Percentiles rank a stretch among this genome's conserved stretches.
Conservation (phyloP, 2,797 vertebrate genomes). For the Coracias cyanogaster region DNA sequence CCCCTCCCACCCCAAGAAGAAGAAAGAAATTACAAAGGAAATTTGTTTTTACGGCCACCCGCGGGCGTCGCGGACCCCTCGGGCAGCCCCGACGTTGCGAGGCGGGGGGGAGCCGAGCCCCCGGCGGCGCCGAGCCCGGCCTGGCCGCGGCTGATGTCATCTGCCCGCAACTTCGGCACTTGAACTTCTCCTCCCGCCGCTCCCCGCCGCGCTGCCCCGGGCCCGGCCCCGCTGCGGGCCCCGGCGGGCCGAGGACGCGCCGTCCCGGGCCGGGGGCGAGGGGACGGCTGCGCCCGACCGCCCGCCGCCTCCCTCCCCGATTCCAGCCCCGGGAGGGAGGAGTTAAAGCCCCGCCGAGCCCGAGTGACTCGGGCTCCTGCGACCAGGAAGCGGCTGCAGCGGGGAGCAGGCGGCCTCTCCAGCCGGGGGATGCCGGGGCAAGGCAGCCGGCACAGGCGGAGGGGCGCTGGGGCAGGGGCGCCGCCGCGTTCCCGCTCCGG, state of each 20-base stretch:
- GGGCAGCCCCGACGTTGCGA: conserved; percentile 1
- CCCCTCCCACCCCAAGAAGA: not conserved
- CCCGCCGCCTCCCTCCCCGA: not conserved
- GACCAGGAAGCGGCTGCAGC: conserved; percentile 68
- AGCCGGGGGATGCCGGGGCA: no score
- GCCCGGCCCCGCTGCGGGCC: not conserved
- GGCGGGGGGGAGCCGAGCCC: not conserved
- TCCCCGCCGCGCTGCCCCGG: not conserved
- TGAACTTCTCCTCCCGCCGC: conserved; percentile 57
- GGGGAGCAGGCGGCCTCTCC: no score
- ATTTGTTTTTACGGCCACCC: not conserved
- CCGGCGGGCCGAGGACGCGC: not conserved
- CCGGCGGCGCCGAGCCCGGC: conserved; percentile 65
- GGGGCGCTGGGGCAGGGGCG: no score
- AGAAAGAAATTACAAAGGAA: not conserved
- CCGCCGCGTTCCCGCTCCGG: no score
- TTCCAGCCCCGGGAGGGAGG: not conserved
- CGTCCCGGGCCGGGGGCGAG: not conserved
- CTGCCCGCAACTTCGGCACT: conserved; percentile 70
- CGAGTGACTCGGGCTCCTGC: conserved; percentile 60
- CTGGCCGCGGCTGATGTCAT: conserved; percentile 76
- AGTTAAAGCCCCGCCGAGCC: conserved; percentile 53
- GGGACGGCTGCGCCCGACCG: not conserved
- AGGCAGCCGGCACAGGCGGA: not conserved
- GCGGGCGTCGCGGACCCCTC: not conserved